phyloP scores from a whole-genome alignment of 2,797 vertebrate species.

The Poecilia picta region DNA sequence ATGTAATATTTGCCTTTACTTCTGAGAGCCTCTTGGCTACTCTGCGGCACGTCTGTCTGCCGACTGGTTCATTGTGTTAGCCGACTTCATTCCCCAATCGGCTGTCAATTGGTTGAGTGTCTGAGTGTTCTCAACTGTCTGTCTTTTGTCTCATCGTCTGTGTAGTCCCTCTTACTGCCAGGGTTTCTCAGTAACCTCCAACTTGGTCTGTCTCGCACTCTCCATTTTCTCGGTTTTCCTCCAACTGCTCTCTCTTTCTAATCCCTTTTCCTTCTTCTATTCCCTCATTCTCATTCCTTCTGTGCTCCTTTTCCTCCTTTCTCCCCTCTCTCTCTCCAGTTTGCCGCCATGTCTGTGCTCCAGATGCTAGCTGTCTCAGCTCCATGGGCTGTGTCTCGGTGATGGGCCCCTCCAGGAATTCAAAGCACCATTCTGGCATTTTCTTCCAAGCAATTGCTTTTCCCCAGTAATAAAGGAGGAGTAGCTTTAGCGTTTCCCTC shows the following conservation, averaged over 20 bases:
- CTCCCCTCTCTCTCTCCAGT: conserved; percentile 41
- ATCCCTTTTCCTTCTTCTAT: conserved; percentile 20
- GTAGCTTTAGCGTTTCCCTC: conserved; percentile 73
- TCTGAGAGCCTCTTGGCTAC: conserved; percentile 72
- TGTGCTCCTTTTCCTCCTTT: neutral
- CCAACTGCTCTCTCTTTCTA: conserved; percentile 28
- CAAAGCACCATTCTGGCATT: conserved; percentile 79
- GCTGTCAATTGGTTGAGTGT: conserved; percentile 67
- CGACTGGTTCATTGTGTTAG: conserved; percentile 76
- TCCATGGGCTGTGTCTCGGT: conserved; percentile 71
- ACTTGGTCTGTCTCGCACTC: conserved; percentile 49
- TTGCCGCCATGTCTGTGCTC: conserved; percentile 70
- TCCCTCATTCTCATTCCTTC: conserved; percentile 20
- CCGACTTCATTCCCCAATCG: conserved; percentile 73
- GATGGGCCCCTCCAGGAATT: conserved; percentile 82
- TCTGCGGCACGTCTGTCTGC: conserved; percentile 63
- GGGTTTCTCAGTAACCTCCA: conserved; percentile 54
- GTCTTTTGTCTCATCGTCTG: conserved; percentile 73
- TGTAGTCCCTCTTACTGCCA: conserved; percentile 16
- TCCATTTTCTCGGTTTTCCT: conserved; percentile 43
- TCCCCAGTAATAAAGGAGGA: conserved; percentile 78
- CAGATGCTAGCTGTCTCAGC: conserved; percentile 79
- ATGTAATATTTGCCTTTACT: conserved; percentile 82
- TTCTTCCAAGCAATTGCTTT: conserved; percentile 81
- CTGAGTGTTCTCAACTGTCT: conserved; percentile 74